phyloP scores from a whole-genome alignment of 2,797 vertebrate genomes.

The Aeoliscus strigatus region DNA sequence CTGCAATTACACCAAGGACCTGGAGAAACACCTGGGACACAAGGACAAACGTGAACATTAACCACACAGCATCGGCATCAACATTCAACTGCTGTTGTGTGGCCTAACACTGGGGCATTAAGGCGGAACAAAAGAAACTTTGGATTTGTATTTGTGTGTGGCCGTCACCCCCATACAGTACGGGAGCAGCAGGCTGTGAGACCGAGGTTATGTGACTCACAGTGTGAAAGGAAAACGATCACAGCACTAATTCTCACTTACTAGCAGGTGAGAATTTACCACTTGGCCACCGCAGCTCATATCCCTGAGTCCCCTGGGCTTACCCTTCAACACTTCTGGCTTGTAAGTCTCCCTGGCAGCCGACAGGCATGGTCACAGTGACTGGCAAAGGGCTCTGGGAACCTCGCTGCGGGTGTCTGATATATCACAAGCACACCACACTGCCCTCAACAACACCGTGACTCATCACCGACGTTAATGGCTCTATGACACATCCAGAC shows the following conservation, averaged over 20 bases:
- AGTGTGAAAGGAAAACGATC: conserved; percentile 64
- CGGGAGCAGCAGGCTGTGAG: conserved; percentile 61
- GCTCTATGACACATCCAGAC: conserved; percentile 60
- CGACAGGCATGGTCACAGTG: conserved; percentile 62
- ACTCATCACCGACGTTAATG: conserved; percentile 66
- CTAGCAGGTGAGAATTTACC: conserved; percentile 72
- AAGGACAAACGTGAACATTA: conserved; percentile 23
- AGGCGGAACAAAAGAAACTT: conserved; percentile 47
- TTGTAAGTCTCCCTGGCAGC: conserved; percentile 59
- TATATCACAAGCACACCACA: conserved; percentile 62
- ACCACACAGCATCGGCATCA: conserved; percentile 15
- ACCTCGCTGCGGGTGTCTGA: conserved; percentile 67
- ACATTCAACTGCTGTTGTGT: conserved; percentile 35
- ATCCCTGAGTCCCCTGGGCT: conserved; percentile 58
- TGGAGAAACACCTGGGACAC: conserved; percentile 79
- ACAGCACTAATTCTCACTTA: conserved; percentile 70
- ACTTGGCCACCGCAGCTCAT: conserved; percentile 66
- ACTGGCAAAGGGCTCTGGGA: conserved; percentile 69
- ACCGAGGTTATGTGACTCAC: conserved; percentile 64
- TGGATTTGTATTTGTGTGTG: conserved; percentile 49
- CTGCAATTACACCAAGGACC: conserved; percentile 79
- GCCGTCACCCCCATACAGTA: conserved; percentile 33
- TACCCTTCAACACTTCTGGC: conserved; percentile 70
- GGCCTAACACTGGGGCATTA: conserved; percentile 22
- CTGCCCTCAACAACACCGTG: conserved; percentile 65